Evolutionary conservation across 2,797 vertebrate genomes (phyloP).

Genomic region (Pseudomugil tenellus): DNA sequence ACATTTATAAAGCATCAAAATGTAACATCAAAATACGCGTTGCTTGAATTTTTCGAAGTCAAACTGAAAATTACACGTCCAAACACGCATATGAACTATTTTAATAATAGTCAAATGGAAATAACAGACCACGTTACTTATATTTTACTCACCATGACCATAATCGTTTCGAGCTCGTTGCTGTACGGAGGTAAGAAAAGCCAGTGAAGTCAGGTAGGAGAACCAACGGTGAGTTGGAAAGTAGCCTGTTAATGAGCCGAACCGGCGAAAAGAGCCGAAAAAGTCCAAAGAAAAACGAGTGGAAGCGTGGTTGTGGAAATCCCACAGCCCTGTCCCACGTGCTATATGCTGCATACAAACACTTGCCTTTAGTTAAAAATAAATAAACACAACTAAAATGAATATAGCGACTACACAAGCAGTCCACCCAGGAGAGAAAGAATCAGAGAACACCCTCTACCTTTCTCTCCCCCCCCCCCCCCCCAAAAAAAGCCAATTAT

Average conservation of each 20-base stretch:
- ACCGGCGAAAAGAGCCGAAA: conserved; percentile 28
- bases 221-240: conserved; percentile 31
- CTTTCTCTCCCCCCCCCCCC: too few relatives aligned
- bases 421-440: conserved; percentile 72
- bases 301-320: conserved; percentile 16
- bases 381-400: conserved; percentile 27
- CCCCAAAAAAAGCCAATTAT: conserved; percentile 85
- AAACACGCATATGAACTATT: background rate
- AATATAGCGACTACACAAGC: conserved; percentile 23
- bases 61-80: background rate
- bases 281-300: conserved; percentile 25
- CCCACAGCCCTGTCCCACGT: conserved; percentile 12
- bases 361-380: conserved; percentile 12
- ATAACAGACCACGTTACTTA: too few relatives aligned
- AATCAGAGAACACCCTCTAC: conserved; percentile 77
- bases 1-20: background rate
- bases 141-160: conserved; percentile 96
- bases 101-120: background rate
- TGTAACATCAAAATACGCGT: background rate
- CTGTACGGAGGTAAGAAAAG: conserved; percentile 23
- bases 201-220: conserved; percentile 24
- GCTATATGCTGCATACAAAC: background rate
- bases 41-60: background rate
- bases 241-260: conserved; percentile 47
- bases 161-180: conserved; percentile 87